Conservation (phyloP, 1,140 invertebrate genomes). For the Aporrectodea caliginosa region DNA sequence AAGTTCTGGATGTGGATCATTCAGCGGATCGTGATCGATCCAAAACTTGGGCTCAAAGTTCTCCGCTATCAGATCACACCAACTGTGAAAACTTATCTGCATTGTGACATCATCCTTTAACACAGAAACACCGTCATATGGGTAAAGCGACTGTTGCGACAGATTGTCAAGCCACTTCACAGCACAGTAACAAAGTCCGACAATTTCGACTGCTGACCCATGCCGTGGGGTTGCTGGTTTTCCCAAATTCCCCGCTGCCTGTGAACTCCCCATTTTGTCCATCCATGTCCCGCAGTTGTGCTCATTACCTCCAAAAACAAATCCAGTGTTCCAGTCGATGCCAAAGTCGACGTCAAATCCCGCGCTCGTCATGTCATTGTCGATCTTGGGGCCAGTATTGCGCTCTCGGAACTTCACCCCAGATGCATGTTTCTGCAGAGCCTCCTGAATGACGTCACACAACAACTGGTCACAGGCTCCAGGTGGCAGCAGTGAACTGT, state of each 20-base stretch:
- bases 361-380: slow-evolving; percentile 87
- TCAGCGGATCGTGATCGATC: slow-evolving; percentile 61
- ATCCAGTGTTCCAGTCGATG: slow-evolving; percentile 84
- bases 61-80: slow-evolving; percentile 75
- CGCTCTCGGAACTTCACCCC: slow-evolving; percentile 85
- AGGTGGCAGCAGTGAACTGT: background rate
- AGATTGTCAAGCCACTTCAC: slow-evolving; percentile 70
- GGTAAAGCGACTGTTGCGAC: slow-evolving; percentile 45
- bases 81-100: slow-evolving; percentile 60
- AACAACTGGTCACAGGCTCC: slow-evolving; percentile 66
- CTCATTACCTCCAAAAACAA: slow-evolving; percentile 91
- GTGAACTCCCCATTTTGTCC: slow-evolving; percentile 99
- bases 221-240: slow-evolving; percentile 90
- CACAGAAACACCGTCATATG: slow-evolving; percentile 29
- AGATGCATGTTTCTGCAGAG: slow-evolving; percentile 81
- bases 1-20: slow-evolving; percentile 52
- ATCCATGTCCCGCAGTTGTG: slow-evolving; percentile 99
- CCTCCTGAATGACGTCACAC: slow-evolving; percentile 89
- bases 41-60: slow-evolving; percentile 89
- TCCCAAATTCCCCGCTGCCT: slow-evolving; percentile 83
- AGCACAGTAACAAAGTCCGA: slow-evolving; percentile 75
- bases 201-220: slow-evolving; percentile 90
- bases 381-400: slow-evolving; percentile 86
- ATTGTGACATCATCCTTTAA: background rate
- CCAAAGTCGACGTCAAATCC: slow-evolving; percentile 90